Percentiles rank a stretch among this genome's conserved stretches.
Evolutionary conservation across 2,888 invertebrate genomes (phyloP).

Genomic region (Anodontia alba): DNA sequence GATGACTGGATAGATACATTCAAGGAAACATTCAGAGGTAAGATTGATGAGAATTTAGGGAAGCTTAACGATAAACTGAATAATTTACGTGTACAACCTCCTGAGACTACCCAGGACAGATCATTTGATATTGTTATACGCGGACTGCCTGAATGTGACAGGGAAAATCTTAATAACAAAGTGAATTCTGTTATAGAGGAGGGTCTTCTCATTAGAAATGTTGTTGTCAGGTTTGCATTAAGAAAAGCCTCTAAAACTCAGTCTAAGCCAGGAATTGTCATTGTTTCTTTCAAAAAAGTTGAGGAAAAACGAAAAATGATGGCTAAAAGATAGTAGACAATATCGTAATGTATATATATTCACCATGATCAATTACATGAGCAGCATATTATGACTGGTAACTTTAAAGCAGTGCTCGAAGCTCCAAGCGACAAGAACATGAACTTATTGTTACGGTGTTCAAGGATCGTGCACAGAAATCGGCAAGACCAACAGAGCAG

Average conservation of each 20-base stretch:
- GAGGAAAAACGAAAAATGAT: constrained; percentile 3
- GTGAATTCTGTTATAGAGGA: neutral
- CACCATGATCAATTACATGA: neutral
- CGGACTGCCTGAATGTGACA: constrained; percentile 15
- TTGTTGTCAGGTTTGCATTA: neutral
- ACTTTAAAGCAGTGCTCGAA: neutral
- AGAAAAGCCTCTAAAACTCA: neutral
- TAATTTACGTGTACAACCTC: neutral
- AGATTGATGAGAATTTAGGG: constrained; percentile 18
- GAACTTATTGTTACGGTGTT: neutral
- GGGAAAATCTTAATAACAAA: constrained; percentile 6
- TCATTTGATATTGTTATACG: constrained; percentile 10
- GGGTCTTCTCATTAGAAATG: neutral
- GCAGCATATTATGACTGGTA: neutral
- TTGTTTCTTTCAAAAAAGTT: neutral
- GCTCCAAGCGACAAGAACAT: neutral
- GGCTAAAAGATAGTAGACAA: neutral
- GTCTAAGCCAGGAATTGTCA: neutral
- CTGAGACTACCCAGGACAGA: neutral
- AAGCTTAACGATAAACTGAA: constrained; percentile 17
- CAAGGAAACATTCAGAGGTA: constrained; percentile 19
- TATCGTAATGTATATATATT: neutral
- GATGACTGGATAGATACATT: constrained; percentile 14
- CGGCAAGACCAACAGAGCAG: neutral
- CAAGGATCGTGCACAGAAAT: neutral